A percentile compares a stretch with the other conserved stretches of the same genome.
These are phyloP conservation scores for Enteromius anoplus DNA, from an alignment of 2,797 vertebrate genomes.

Conservation along the genomic window DNA sequence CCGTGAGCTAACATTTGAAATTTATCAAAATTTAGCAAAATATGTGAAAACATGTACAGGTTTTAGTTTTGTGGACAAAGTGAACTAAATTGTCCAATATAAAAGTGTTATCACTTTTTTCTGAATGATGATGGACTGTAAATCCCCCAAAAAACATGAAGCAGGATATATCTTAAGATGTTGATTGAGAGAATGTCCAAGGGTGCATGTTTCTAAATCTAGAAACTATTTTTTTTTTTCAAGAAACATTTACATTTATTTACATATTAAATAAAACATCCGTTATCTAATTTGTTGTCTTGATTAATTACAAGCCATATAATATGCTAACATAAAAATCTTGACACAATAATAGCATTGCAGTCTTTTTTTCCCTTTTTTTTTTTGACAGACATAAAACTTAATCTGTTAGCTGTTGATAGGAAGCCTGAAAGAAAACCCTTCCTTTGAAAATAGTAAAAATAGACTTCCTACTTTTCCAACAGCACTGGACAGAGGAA, in stretches of 20 bases:
- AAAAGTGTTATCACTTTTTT: background rate
- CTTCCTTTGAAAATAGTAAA: slow-evolving; percentile 20
- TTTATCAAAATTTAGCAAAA: background rate
- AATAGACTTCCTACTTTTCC: slow-evolving; percentile 6
- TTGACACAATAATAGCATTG: background rate
- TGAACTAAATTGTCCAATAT: background rate
- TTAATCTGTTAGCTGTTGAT: slow-evolving; percentile 13
- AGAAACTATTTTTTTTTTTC: background rate
- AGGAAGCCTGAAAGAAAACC: background rate
- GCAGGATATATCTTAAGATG: background rate
- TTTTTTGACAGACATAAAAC: background rate
- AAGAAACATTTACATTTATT: background rate
- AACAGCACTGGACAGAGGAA: slow-evolving; percentile 17
- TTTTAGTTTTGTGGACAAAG: background rate
- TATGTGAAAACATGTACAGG: background rate
- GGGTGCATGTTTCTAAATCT: background rate
- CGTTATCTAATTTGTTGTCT: background rate
- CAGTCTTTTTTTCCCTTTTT: background rate
- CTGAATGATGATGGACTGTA: background rate
- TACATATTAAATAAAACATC: background rate
- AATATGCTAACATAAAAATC: background rate
- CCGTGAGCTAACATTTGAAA: background rate
- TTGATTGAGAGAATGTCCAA: background rate
- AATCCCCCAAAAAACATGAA: background rate
- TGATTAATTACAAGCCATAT: background rate